A percentile compares a stretch with the other conserved stretches of the same genome.
phyloP scores from a whole-genome alignment of 2,888 invertebrate species.

The Sialis fuliginosa region DNA sequence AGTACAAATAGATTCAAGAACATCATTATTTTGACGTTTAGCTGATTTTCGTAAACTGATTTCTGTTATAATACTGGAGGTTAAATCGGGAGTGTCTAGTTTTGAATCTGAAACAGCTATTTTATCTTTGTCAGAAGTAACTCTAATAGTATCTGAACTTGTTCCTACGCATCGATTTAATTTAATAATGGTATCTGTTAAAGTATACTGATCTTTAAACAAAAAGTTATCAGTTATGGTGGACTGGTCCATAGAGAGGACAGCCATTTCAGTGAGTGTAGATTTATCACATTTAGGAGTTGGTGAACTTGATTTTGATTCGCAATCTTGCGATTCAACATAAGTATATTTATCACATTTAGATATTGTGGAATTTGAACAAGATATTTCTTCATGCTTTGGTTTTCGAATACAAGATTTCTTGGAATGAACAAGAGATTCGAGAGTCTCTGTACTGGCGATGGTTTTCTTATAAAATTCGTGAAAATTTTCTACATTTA shows the following conservation, averaged over 20 bases:
- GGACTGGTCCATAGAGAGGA: neutral
- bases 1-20: slow-evolving; percentile 1
- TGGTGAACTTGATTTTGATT: neutral
- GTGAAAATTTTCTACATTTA: slow-evolving; percentile 29
- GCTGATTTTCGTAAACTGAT: slow-evolving; percentile 18
- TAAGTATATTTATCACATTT: neutral
- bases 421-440: slow-evolving; percentile 16
- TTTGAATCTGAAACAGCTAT: neutral
- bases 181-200: neutral
- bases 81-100: neutral
- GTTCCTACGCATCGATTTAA: neutral
- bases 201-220: neutral
- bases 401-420: neutral
- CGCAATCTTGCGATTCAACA: neutral
- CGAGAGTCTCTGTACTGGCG: slow-evolving; percentile 22
- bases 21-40: slow-evolving; percentile 17
- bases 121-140: neutral
- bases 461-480: slow-evolving; percentile 28
- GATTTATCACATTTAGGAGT: neutral
- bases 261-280: neutral
- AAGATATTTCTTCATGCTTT: neutral
- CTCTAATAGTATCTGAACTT: neutral
- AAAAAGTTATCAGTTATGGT: neutral
- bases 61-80: slow-evolving; percentile 17
- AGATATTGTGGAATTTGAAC: neutral